Base-by-base conservation (phyloP, 2,113 vertebrate species). In the Sitta europaea region DNA sequence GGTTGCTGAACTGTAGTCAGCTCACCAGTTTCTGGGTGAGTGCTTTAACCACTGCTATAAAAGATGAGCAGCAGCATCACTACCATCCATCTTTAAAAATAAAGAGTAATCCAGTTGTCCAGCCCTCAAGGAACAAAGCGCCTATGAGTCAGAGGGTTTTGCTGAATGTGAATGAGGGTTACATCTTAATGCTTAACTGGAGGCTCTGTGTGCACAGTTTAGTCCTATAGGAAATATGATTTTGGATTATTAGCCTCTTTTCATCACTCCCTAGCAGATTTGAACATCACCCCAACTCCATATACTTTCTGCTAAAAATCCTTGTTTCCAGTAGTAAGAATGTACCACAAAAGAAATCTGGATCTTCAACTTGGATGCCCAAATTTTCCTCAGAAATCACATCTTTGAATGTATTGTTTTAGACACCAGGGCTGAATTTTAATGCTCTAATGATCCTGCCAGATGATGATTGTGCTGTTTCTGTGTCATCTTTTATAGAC, bases 41-140 rank as follows among this genome's bases (percentile, higher is more conserved):
- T 85, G 94, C 96, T 92, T 95, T 95, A 95, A 95, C 92, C 88
- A 87, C 89, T 72, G 66, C 80, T 85, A 75, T 96, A 95, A 95
- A 95, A 92, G 95, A 94, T 91, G 91, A 95, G 83, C 89, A 95
- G 86, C 84, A 68, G 76, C 86, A 93, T 54, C 92, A 88, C 82
- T 47, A 86, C 82, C 86, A 95, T 95, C 83, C 94, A 78, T 95
- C 92, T 95, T 95, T 88, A 94, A 95, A 96, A 97, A 92, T 92
- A 96, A 84, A 92, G 92, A 92, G 48, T 85, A 95, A 95, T 92
- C 91, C 86, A 87, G 89, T 95, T 77, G 88, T 89, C 61, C 86
- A 89, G 75, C 82, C 79, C 82, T 92, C 42, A 17, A 92, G 86
- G 83, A 94, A 80, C 55, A 93, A 95, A 90, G 38, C 0, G 0